Evolutionary conservation across 2,113 vertebrate genomes (phyloP).

Genomic region (Lophotis ruficrista): DNA sequence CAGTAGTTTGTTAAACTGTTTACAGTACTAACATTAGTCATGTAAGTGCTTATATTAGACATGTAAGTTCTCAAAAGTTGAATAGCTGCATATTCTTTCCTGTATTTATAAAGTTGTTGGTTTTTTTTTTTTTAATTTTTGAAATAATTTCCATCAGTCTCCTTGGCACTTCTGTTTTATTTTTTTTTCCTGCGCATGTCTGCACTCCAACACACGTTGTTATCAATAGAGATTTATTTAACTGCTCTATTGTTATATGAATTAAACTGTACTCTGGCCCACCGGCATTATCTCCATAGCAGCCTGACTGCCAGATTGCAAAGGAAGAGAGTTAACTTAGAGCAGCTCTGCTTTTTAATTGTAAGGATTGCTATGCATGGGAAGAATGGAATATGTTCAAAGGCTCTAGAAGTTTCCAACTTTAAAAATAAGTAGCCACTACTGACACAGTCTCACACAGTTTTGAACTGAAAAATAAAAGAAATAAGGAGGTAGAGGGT

Average conservation of each 20-base stretch:
- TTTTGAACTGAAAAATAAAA: background rate
- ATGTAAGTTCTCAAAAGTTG: background rate
- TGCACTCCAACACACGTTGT: background rate
- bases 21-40: background rate
- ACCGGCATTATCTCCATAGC: background rate
- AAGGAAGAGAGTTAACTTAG: background rate
- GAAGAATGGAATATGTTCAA: background rate
- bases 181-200: background rate
- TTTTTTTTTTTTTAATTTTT: background rate
- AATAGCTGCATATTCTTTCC: background rate
- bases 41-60: background rate
- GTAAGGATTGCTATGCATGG: background rate
- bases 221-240: background rate
- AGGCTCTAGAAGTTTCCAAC: background rate
- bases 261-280: background rate
- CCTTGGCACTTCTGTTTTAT: background rate
- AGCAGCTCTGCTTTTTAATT: background rate
- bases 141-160: background rate
- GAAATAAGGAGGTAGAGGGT: accelerated
- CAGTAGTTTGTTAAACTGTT: background rate
- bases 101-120: background rate
- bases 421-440: background rate
- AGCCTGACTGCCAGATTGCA: background rate
- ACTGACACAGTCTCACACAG: background rate
- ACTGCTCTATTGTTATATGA: background rate